A percentile compares a stretch with the other conserved stretches of the same genome.
Evolutionary conservation across 2,797 vertebrate species (phyloP).

Genomic region (Melanotaenia boesemani): DNA sequence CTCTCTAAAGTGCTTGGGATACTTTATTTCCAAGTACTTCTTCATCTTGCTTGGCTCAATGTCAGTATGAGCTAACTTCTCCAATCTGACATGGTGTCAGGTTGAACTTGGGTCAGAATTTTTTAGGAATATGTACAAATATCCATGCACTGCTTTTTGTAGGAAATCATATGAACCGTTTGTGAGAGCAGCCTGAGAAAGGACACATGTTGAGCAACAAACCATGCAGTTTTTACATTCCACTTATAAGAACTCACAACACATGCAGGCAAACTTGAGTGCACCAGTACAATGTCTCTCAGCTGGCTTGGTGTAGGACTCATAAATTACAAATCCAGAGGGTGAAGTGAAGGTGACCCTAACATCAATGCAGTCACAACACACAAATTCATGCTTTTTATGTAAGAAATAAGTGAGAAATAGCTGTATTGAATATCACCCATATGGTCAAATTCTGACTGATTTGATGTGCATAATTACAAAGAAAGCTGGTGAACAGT

Average conservation of each 20-base stretch:
- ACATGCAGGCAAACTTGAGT: constrained; percentile 27
- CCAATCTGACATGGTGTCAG: no score
- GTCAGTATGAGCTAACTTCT: no score
- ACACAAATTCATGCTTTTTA: constrained; percentile 15
- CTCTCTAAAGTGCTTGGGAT: no score
- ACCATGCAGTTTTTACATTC: constrained; percentile 13
- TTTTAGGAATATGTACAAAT: no score
- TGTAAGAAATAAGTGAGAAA: constrained; percentile 26
- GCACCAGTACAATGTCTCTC: constrained; percentile 38
- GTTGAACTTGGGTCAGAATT: no score
- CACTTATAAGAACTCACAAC: constrained; percentile 21
- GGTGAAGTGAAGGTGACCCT: constrained; percentile 53
- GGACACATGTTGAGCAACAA: neutral
- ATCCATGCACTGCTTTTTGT: no score
- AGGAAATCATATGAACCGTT: no score
- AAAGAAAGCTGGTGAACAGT: neutral
- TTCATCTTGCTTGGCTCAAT: no score
- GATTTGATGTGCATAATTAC: neutral
- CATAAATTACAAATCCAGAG: constrained; percentile 51
- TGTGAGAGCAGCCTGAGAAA: neutral
- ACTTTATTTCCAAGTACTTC: no score
- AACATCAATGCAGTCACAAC: constrained; percentile 14
- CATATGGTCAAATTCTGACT: neutral
- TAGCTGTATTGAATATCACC: constrained; percentile 13
- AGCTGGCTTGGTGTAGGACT: constrained; percentile 29